Percentiles rank a stretch among this genome's conserved stretches.
Evolutionary conservation across 2,113 vertebrate genomes (phyloP).

Genomic region (Damaliscus lunatus): DNA sequence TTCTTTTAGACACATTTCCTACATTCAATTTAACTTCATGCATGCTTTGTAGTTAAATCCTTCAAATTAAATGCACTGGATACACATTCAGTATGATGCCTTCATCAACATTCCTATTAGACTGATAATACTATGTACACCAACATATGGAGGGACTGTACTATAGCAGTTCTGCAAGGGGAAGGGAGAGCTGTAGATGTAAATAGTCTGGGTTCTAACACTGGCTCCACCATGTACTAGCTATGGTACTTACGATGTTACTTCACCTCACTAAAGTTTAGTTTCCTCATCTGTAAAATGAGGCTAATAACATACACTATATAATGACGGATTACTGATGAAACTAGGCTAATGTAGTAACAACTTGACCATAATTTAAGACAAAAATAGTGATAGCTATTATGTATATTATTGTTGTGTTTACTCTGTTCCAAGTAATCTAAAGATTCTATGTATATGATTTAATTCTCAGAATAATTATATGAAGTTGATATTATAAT

Average conservation of each 20-base stretch:
- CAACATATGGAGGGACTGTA: neutral
- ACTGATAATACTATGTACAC: neutral
- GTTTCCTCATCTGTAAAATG: neutral
- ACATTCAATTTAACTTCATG: neutral
- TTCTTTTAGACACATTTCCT: neutral
- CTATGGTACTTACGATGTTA: neutral
- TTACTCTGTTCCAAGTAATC: neutral
- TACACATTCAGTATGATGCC: neutral
- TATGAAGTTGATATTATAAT: neutral
- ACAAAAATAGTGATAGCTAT: neutral
- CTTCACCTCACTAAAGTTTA: neutral
- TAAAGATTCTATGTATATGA: neutral
- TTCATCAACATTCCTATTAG: neutral
- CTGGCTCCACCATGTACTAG: neutral
- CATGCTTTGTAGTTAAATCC: conserved; percentile 10
- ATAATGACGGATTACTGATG: neutral
- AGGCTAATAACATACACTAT: neutral
- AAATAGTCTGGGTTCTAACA: neutral
- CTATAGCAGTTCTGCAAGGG: accelerated
- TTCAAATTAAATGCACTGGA: neutral
- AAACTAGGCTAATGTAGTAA: neutral
- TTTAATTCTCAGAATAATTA: neutral
- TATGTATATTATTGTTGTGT: neutral
- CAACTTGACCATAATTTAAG: neutral
- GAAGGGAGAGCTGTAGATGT: neutral